Evolutionary conservation across 2,888 invertebrate genomes (phyloP), one percentile per base, ranked within the genome.

Genomic region (Geotrupes spiniger): DNA sequence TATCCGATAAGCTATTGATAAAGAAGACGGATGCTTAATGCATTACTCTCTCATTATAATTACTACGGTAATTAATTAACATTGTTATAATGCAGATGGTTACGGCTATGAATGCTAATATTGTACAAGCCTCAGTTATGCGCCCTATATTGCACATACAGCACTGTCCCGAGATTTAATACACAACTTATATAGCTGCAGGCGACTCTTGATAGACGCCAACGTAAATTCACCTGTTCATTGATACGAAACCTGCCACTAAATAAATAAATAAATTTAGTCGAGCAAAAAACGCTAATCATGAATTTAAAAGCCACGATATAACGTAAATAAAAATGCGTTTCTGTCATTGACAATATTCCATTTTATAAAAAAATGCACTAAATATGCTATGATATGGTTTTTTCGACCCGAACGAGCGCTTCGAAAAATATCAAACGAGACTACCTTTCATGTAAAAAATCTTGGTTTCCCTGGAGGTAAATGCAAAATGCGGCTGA

Each of bases 71-170:
- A 69, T 71, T 69, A 70, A 70, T 69, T 71, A 69, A 69, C 66
- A 68, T 66, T 67, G 67, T 65, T 68, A 69, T 68, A 69, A 66
- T 68, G 61, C 64, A 66, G 65, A 67, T 63, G 65, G 65, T 63
- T 65, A 62, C 60, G 64, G 63, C 65, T 66, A 63, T 68, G 67
- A 69, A 69, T 69, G 69, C 69, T 69, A 68, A 69, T 68, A 67
- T 63, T 63, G 62, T 58, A 60, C 59, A 62, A 63, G 60, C 62
- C 59, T 44, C 56, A 56, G 57, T 60, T 63, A 58, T 59, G 57
- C 53, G 55, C 56, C 36, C 50, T 43, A 60, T 60, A 59, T 60
- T 58, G 57, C 49, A 43, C 50, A 52, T 48, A 55, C 38, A 54
- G 52, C 48, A 53, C 49, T 54, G 60, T 54, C 51, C 57, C 53